These are phyloP conservation scores for Thyatira batis DNA, from an alignment of 2,888 invertebrate genomes.

Conservation along the genomic window DNA sequence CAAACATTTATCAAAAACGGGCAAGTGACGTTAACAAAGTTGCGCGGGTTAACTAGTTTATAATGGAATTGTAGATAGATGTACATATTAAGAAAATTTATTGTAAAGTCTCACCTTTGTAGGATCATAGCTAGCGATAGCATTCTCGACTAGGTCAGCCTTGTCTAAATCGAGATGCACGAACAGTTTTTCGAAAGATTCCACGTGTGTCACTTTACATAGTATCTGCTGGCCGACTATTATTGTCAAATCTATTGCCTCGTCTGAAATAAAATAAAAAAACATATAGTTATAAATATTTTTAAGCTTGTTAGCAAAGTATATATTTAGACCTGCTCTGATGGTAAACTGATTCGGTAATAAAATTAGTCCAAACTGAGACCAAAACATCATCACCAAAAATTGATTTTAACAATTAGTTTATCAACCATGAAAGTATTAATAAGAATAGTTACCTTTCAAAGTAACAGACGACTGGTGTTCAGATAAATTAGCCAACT, in stretches of 20 bases:
- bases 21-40: too few relatives aligned
- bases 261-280: conserved; percentile 53
- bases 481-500: conserved; percentile 67
- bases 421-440: too few relatives aligned
- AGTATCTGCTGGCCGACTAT: conserved; percentile 72
- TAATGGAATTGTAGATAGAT: too few relatives aligned
- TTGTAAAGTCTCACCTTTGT: conserved; percentile 60
- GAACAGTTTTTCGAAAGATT: conserved; percentile 64
- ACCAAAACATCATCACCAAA: too few relatives aligned
- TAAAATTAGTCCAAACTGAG: too few relatives aligned
- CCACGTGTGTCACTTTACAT: conserved; percentile 69
- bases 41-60: neutral
- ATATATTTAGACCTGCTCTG: too few relatives aligned
- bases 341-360: too few relatives aligned
- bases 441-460: conserved; percentile 53
- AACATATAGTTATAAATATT: too few relatives aligned
- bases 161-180: conserved; percentile 72
- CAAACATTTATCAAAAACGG: too few relatives aligned
- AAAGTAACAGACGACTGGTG: conserved; percentile 65
- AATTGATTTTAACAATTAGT: neutral
- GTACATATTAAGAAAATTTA: too few relatives aligned
- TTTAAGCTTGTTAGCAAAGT: too few relatives aligned
- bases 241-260: conserved; percentile 73
- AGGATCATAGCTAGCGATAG: conserved; percentile 59
- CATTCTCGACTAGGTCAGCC: conserved; percentile 61